These are phyloP conservation scores for Hippocampus abdominalis DNA, from an alignment of 2,113 vertebrate genomes.

Conservation along the genomic window DNA sequence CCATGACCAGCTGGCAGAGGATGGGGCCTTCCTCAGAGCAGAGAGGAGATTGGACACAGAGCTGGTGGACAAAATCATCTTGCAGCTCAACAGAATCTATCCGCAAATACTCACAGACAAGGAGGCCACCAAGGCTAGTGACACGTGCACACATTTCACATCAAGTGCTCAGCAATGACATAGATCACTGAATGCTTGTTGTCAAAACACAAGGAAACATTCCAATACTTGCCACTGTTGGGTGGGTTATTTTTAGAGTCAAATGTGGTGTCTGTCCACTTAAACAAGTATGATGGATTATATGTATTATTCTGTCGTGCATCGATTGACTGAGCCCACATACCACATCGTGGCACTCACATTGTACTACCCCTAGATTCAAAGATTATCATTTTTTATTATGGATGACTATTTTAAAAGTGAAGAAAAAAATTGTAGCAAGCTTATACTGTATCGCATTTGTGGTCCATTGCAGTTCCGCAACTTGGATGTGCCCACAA, in stretches of 20 bases:
- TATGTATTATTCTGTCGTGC: background rate
- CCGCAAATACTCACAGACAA: slow-evolving; percentile 91
- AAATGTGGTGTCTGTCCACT: background rate
- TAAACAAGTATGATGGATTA: background rate
- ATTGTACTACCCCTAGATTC: too few relatives aligned
- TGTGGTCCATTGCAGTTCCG: slow-evolving; percentile 78
- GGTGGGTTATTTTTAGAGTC: background rate
- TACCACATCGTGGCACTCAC: too few relatives aligned
- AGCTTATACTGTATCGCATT: background rate
- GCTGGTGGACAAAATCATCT: slow-evolving; percentile 86
- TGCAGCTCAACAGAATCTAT: slow-evolving; percentile 95
- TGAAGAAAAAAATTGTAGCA: background rate
- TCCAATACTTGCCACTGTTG: too few relatives aligned
- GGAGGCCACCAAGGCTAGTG: slow-evolving; percentile 87
- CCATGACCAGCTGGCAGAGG: slow-evolving; percentile 82
- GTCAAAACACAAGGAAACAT: background rate
- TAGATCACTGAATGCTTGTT: too few relatives aligned
- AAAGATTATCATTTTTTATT: background rate
- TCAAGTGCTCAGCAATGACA: background rate
- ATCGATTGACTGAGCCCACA: too few relatives aligned
- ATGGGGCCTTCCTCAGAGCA: slow-evolving; percentile 80
- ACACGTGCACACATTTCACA: slow-evolving; percentile 56
- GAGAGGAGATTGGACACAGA: slow-evolving; percentile 81
- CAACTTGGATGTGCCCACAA: slow-evolving; percentile 82
- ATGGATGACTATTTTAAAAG: background rate